A percentile compares a stretch with the other conserved stretches of the same genome.
These are phyloP conservation scores for Diarsia mendica DNA, from an alignment of 2,888 invertebrate species.

Conservation along the genomic window DNA sequence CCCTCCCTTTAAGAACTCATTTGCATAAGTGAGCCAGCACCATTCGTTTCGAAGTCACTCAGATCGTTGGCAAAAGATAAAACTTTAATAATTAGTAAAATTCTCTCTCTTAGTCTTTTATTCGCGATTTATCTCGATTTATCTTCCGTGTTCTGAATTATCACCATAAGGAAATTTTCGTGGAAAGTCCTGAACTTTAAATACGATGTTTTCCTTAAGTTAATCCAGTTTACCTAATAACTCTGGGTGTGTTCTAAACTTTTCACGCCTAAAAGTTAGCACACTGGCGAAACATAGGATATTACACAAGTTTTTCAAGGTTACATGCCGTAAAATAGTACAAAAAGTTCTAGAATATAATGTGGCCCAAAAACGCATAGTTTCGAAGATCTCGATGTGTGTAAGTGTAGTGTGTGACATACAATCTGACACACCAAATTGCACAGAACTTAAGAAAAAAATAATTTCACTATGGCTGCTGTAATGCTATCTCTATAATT, in stretches of 20 bases:
- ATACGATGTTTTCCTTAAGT: not conserved
- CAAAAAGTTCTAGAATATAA: too few relatives aligned
- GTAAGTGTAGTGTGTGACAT: too few relatives aligned
- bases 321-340: too few relatives aligned
- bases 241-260: not conserved
- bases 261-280: not conserved
- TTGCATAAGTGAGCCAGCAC: constrained; percentile 17
- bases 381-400: too few relatives aligned
- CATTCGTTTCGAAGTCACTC: constrained; percentile 17
- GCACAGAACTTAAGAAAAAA: not conserved
- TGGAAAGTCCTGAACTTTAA: not conserved
- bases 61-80: constrained; percentile 3
- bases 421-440: not conserved
- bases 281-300: not conserved
- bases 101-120: constrained; percentile 7
- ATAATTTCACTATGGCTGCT: not conserved
- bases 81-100: constrained; percentile 32
- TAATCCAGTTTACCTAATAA: not conserved
- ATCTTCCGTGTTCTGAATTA: constrained; percentile 10
- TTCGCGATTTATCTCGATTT: constrained; percentile 1
- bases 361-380: too few relatives aligned
- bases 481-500: not conserved
- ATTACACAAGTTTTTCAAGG: too few relatives aligned
- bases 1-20: not conserved
- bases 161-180: not conserved